Conservation (phyloP, 1,140 invertebrate species). For the Globodera ellingtonae region DNA sequence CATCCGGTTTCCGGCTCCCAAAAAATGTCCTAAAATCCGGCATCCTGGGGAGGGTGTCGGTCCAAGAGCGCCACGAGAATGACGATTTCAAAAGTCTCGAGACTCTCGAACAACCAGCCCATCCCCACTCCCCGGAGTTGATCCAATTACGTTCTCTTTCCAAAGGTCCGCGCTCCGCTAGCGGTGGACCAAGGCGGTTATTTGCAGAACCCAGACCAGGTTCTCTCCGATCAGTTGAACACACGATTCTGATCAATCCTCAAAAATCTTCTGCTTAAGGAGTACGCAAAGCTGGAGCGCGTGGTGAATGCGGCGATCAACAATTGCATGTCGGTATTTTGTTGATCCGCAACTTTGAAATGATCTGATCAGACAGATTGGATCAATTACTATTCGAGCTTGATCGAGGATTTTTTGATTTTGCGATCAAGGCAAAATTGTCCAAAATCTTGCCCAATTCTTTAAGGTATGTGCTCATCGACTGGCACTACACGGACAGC, state of each 20-base stretch:
- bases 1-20: too few species aligned
- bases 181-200: conserved; percentile 26
- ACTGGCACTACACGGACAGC: conserved; percentile 23
- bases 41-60: too few species aligned
- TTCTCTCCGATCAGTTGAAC: background rate
- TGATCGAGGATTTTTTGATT: too few species aligned
- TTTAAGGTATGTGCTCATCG: conserved; percentile 17
- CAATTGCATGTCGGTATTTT: conserved; percentile 10
- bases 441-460: background rate
- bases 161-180: conserved; percentile 23
- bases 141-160: background rate
- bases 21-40: too few species aligned
- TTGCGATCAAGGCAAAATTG: too few species aligned
- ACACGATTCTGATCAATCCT: background rate
- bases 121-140: background rate
- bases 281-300: conserved; percentile 1
- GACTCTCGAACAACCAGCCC: too few species aligned
- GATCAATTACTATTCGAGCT: too few species aligned
- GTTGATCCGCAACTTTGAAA: too few species aligned
- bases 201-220: conserved; percentile 13
- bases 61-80: too few species aligned
- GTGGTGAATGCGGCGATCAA: conserved; percentile 32
- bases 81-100: too few species aligned
- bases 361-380: too few species aligned
- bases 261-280: background rate